These are phyloP conservation scores for Idaea dimidiata DNA, from an alignment of 2,888 invertebrate species.

Conservation along the genomic window DNA sequence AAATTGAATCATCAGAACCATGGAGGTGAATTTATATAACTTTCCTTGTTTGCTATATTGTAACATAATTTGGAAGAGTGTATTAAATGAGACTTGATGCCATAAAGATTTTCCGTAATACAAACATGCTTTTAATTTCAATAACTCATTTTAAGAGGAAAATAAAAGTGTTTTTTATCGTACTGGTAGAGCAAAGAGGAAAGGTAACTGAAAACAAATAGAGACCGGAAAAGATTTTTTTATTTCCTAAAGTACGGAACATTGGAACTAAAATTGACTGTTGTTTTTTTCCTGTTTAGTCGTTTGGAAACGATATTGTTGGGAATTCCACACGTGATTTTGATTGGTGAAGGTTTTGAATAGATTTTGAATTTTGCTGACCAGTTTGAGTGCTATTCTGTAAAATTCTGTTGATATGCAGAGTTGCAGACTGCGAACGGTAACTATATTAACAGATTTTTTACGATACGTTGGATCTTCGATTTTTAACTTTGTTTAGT, in stretches of 20 bases:
- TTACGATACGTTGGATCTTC: no score
- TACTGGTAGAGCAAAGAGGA: not conserved
- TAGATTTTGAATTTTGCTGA: not conserved
- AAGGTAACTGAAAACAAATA: not conserved
- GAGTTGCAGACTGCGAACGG: no score
- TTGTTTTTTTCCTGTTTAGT: not conserved
- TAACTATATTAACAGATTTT: no score
- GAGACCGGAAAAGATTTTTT: not conserved
- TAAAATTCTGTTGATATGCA: no score
- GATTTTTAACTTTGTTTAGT: no score
- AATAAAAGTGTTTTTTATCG: not conserved
- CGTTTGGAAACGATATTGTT: not conserved
- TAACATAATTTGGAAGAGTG: no score
- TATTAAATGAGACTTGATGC: not conserved
- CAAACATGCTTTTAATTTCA: not conserved
- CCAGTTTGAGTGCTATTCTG: not conserved
- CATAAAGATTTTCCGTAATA: slow-evolving; percentile 10
- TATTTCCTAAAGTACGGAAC: not conserved
- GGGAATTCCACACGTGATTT: not conserved
- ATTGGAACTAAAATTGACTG: slow-evolving; percentile 12
- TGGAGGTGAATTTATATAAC: no score
- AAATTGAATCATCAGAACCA: no score
- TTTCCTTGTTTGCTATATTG: no score
- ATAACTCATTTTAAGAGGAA: not conserved
- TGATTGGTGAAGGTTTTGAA: not conserved